phyloP scores from a whole-genome alignment of 2,797 vertebrate genomes.

The Lithobates pipiens region DNA sequence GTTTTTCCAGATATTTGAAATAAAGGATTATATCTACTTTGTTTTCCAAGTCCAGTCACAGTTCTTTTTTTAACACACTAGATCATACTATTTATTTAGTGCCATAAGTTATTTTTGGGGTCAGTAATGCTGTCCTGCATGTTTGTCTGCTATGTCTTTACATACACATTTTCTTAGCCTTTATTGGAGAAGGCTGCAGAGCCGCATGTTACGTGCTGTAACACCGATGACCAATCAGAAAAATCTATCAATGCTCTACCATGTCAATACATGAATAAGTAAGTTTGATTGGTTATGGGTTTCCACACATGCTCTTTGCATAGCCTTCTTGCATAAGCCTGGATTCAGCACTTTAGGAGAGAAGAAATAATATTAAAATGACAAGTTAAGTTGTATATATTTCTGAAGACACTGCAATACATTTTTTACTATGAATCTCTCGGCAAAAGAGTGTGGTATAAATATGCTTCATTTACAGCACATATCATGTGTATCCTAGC shows the following conservation, averaged over 20 bases:
- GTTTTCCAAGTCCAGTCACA: neutral
- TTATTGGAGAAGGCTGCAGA: too few species aligned
- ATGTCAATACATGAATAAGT: too few species aligned
- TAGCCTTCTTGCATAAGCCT: neutral
- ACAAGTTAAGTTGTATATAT: slow-evolving; percentile 15
- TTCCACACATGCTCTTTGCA: neutral
- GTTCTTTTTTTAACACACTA: slow-evolving; percentile 52
- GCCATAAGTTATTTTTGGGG: slow-evolving; percentile 74
- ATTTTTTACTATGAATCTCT: slow-evolving; percentile 2
- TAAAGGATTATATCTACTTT: neutral
- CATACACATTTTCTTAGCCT: too few species aligned
- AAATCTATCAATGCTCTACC: too few species aligned
- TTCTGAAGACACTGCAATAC: slow-evolving; percentile 4
- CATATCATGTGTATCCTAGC: slow-evolving; percentile 29
- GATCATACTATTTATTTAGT: slow-evolving; percentile 81
- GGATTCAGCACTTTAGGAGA: slow-evolving; percentile 25
- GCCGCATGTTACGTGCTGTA: too few species aligned
- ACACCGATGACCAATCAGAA: too few species aligned
- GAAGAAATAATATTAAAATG: neutral
- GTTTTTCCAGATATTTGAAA: neutral
- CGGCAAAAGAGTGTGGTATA: slow-evolving; percentile 42
- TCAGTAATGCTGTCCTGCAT: slow-evolving; percentile 63
- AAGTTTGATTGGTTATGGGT: too few species aligned
- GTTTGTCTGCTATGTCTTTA: neutral
- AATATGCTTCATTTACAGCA: slow-evolving; percentile 17